Percentiles rank a stretch among this genome's conserved stretches.
These are phyloP conservation scores for Cecropterus lyciades DNA, from an alignment of 1,140 invertebrate genomes.

Conservation along the genomic window DNA sequence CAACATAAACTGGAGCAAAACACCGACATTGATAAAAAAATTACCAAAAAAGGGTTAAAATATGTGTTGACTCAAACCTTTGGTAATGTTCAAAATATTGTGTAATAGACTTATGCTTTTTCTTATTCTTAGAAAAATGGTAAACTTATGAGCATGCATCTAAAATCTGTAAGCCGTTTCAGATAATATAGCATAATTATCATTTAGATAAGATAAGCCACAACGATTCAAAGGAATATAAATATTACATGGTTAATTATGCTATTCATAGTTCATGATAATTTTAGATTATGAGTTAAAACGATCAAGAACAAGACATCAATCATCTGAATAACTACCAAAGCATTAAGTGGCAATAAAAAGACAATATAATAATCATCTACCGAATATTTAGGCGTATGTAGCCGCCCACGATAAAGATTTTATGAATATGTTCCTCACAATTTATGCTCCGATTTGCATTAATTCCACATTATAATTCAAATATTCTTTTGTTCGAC, in stretches of 20 bases:
- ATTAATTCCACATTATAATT: constrained; percentile 55
- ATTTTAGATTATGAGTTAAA: not conserved
- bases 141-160: too few species aligned
- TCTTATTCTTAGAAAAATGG: too few species aligned
- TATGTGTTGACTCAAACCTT: constrained; percentile 17
- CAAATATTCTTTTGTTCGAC: constrained; percentile 53
- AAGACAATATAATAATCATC: constrained; percentile 38
- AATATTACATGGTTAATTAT: too few species aligned
- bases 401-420: constrained; percentile 34
- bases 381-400: constrained; percentile 34
- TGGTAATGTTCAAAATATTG: not conserved
- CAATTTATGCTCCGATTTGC: constrained; percentile 50
- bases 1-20: constrained; percentile 37
- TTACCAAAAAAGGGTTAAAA: constrained; percentile 28
- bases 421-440: constrained; percentile 38
- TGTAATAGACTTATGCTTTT: too few species aligned
- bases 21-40: constrained; percentile 29
- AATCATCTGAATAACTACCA: constrained; percentile 22
- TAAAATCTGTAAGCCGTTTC: too few species aligned
- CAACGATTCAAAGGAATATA: too few species aligned
- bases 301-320: constrained; percentile 26
- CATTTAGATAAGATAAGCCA: too few species aligned
- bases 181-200: too few species aligned
- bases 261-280: not conserved
- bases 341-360: constrained; percentile 46